Evolutionary conservation across 2,113 vertebrate genomes (phyloP), one percentile per base, ranked within the genome.

Genomic region (Maccullochella peelii): DNA sequence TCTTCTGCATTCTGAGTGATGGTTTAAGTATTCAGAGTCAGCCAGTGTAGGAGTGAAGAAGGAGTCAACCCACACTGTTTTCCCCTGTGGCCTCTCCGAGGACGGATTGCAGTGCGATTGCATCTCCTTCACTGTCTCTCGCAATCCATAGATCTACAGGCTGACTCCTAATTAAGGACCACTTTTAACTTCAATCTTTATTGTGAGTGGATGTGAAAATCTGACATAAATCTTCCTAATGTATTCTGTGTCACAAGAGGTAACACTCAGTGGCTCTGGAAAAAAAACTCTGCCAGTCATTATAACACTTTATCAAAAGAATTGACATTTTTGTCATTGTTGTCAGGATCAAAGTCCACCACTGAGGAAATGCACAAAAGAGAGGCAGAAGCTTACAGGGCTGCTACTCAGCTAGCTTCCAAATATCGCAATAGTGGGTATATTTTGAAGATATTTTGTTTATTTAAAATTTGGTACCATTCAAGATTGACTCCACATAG

Each of bases 61-160:
- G 71, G 73, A 83, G 80, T 80, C 82, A 69, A 79, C 91, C 86
- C 86, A 92, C 91, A 77, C 77, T 20, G 21, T 90, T 88, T 84
- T 86, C 74, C 87, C 84, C 73, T 25, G 79, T 80, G 79, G 91
- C 82, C 77, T 86, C 85, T 85, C 59, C 15, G 58, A 83, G 83
- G 71, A 88, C 23, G 66, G 82, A 88, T 80, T 87, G 82, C 86
- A 80, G 87, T 25, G 57, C 74, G 30, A 75, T 84, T 93, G 80
- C 89, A 81, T 88, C 77, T 91, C 77, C 82, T 83, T 67, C 59
- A 30, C 63, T 23, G 68, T 77, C 83, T 83, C 68, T 66, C 66
- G 30, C 73, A 73, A 80, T 72, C 77, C 84, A 85, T 69, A 90
- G 85, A 84, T 79, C 76, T 73, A 83, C 85, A 76, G 59, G 44